Evolutionary conservation across 2,797 vertebrate genomes (phyloP).

Genomic region (Karalla daura): DNA sequence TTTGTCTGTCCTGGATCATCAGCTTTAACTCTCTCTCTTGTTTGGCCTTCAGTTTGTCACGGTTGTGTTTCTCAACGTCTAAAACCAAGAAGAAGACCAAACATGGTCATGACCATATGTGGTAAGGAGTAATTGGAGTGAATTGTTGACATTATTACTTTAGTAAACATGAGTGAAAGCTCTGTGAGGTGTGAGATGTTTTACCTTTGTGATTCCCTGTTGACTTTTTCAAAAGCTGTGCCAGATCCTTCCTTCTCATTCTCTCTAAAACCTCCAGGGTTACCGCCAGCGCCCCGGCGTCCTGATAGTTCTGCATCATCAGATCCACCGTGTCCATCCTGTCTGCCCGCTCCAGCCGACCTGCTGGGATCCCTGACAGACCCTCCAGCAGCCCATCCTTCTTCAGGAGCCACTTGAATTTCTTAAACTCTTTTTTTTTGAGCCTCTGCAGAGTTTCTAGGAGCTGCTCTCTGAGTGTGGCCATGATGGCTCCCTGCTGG

Average conservation of each 20-base stretch:
- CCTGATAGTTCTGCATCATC: constrained; percentile 36
- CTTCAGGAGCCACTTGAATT: constrained; percentile 51
- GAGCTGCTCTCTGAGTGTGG: constrained; percentile 2
- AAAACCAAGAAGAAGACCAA: constrained; percentile 13
- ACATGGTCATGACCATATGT: background rate
- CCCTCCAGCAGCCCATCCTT: fast-evolving
- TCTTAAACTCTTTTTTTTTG: background rate
- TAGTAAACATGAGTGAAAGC: too few relatives aligned
- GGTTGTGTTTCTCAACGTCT: constrained; percentile 1
- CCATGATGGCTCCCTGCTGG: constrained; percentile 18
- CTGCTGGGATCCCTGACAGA: background rate
- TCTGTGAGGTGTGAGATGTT: background rate
- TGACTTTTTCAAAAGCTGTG: background rate
- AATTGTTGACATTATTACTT: background rate
- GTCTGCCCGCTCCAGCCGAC: constrained; percentile 36
- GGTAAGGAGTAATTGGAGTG: background rate
- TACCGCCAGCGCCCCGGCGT: background rate
- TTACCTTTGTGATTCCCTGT: background rate
- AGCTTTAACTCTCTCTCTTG: background rate
- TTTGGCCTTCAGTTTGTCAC: constrained; percentile 5
- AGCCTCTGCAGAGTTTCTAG: constrained; percentile 17
- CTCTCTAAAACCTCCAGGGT: constrained; percentile 21
- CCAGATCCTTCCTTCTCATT: constrained; percentile 60
- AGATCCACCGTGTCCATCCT: constrained; percentile 33
- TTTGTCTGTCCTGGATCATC: constrained; percentile 37